Evolutionary conservation across 2,888 invertebrate genomes (phyloP).

Genomic region (Gymnocheta viridis): DNA sequence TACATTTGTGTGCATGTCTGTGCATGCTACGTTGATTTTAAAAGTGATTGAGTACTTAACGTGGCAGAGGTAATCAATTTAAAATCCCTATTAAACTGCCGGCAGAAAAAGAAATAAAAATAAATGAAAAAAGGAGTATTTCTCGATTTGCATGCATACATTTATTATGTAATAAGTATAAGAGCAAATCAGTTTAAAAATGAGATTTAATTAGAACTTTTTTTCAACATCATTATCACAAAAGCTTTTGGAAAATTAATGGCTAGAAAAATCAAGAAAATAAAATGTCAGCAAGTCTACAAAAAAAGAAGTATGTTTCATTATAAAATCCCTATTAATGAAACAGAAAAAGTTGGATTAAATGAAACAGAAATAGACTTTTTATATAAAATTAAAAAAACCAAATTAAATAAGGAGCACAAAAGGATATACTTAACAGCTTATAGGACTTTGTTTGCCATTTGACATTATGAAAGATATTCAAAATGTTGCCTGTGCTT

Average conservation of each 20-base stretch:
- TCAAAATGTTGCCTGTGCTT: too few relatives aligned
- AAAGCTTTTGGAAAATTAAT: conserved; percentile 47
- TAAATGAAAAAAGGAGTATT: conserved; percentile 49
- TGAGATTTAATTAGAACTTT: conserved; percentile 66
- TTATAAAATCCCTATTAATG: too few relatives aligned
- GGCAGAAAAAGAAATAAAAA: conserved; percentile 27
- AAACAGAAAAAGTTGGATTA: background rate
- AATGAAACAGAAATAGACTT: background rate
- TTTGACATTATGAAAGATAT: background rate
- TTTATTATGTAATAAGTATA: conserved; percentile 19
- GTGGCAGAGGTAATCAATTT: conserved; percentile 70
- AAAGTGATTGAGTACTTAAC: conserved; percentile 71
- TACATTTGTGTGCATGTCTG: conserved; percentile 23
- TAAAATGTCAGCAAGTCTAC: background rate
- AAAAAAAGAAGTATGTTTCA: background rate
- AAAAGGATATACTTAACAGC: background rate
- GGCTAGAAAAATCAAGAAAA: conserved; percentile 13
- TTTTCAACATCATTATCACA: conserved; percentile 24
- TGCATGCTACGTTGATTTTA: conserved; percentile 46
- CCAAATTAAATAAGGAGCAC: background rate
- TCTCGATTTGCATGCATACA: conserved; percentile 58
- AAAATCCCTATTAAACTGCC: conserved; percentile 68
- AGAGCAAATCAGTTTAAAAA: conserved; percentile 62
- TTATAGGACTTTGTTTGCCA: background rate
- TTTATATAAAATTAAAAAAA: background rate